Evolutionary conservation across 2,113 vertebrate genomes (phyloP).

Genomic region (Pituophis catenifer): DNA sequence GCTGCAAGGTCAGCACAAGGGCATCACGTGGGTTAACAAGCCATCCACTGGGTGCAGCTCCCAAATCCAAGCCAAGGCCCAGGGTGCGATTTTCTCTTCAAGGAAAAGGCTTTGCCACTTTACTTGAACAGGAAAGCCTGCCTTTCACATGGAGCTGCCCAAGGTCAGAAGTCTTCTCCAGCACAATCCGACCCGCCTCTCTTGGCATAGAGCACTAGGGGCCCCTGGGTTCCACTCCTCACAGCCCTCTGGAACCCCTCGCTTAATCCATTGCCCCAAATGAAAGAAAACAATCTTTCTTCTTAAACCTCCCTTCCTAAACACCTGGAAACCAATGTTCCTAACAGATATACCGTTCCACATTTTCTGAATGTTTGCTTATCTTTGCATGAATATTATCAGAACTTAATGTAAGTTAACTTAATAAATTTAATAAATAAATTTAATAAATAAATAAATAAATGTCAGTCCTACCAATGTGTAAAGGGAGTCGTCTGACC

Average conservation of each 20-base stretch:
- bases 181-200: not conserved
- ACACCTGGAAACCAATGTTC: not conserved
- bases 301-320: not conserved
- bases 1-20: conserved; percentile 66
- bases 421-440: too few species aligned
- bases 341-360: too few species aligned
- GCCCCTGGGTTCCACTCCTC: not conserved
- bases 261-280: not conserved
- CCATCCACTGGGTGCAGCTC: not conserved
- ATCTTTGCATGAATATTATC: not conserved
- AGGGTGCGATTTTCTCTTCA: not conserved
- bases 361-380: not conserved
- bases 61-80: not conserved
- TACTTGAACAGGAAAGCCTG: too few species aligned
- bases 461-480: not conserved
- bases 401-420: not conserved
- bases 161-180: not conserved
- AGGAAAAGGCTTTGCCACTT: not conserved
- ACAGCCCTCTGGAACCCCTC: too few species aligned
- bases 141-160: not conserved
- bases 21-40: not conserved
- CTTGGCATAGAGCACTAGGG: not conserved
- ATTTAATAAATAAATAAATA: too few species aligned
- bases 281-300: not conserved
- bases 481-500: not conserved